phyloP scores from a whole-genome alignment of 2,113 vertebrate species.

The Desmodus rotundus region DNA sequence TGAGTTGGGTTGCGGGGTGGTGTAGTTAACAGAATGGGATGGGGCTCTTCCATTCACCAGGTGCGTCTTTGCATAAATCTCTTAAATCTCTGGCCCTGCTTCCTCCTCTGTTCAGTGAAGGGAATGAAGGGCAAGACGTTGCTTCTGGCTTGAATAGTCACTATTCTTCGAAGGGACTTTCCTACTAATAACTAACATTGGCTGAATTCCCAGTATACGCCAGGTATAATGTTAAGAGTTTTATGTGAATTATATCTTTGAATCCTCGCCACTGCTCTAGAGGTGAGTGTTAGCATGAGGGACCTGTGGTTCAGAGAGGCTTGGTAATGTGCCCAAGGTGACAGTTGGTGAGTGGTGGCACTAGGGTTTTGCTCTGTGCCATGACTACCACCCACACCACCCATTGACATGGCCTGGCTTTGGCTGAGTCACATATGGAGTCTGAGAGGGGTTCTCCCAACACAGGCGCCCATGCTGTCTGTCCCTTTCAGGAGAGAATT shows the following conservation, averaged over 20 bases:
- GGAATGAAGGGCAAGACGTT: background rate
- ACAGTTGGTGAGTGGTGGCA: too few species aligned
- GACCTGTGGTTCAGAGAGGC: background rate
- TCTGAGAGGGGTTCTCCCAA: background rate
- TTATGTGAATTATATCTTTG: background rate
- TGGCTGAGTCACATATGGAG: fast-evolving
- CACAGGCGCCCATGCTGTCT: background rate
- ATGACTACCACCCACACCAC: fast-evolving
- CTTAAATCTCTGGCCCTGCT: background rate
- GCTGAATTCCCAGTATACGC: background rate
- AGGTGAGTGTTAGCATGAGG: background rate
- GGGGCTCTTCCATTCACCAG: background rate
- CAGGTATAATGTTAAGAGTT: background rate
- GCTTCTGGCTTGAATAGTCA: background rate
- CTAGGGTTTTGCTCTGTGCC: background rate
- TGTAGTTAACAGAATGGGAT: background rate
- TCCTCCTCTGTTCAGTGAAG: background rate
- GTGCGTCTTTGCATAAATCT: background rate
- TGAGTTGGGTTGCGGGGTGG: background rate
- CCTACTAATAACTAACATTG: background rate
- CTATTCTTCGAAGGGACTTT: background rate
- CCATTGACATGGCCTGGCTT: background rate
- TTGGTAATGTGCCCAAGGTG: background rate
- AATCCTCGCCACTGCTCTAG: background rate
- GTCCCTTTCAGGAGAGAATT: slow-evolving; percentile 88